These are phyloP conservation scores for Dolichotis patagonum DNA, from an alignment of 2,113 vertebrate species.

Conservation along the genomic window DNA sequence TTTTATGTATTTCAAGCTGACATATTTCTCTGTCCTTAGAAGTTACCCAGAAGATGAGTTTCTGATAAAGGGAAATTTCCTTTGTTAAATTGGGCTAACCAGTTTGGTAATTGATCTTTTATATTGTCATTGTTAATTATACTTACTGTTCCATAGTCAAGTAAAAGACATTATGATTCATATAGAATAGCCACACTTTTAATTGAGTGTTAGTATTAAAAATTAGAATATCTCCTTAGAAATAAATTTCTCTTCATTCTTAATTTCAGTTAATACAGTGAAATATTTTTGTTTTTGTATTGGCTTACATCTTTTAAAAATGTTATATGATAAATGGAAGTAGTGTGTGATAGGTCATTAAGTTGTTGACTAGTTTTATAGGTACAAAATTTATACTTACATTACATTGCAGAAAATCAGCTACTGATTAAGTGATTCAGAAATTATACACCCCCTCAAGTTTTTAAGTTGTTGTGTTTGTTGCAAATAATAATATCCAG, in stretches of 20 bases:
- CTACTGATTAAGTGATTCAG: not conserved
- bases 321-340: not conserved
- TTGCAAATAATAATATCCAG: not conserved
- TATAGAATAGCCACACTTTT: not conserved
- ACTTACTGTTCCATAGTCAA: not conserved
- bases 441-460: not conserved
- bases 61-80: not conserved
- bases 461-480: slow-evolving; percentile 22
- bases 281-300: slow-evolving; percentile 36
- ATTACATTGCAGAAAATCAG: not conserved
- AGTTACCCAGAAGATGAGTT: not conserved
- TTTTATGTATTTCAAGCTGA: slow-evolving; percentile 6
- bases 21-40: slow-evolving; percentile 26
- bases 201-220: slow-evolving; percentile 6
- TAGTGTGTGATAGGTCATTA: not conserved
- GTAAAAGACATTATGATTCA: not conserved
- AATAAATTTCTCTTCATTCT: not conserved
- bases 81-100: not conserved
- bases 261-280: not conserved
- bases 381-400: not conserved
- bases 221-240: not conserved
- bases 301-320: slow-evolving; percentile 7
- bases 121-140: not conserved
- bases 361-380: not conserved
- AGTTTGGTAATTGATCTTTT: slow-evolving; percentile 14